phyloP scores from a whole-genome alignment of 1,140 invertebrate genomes.

The Idris sp. region DNA sequence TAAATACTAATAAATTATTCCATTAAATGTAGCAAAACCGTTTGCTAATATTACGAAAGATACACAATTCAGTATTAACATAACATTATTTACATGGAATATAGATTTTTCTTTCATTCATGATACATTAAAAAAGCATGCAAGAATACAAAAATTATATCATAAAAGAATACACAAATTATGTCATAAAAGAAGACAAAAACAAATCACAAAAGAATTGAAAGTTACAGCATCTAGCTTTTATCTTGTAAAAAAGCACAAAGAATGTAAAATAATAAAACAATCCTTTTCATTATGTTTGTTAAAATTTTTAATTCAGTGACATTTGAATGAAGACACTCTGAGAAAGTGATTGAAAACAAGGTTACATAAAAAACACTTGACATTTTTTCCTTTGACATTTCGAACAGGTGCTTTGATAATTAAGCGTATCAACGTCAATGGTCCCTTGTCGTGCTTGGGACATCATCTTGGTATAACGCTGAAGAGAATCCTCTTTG shows the following conservation, averaged over 20 bases:
- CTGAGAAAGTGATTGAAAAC: slow-evolving; percentile 13
- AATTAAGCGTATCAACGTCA: slow-evolving; percentile 57
- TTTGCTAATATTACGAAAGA: too few relatives aligned
- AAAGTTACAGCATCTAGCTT: too few relatives aligned
- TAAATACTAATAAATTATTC: slow-evolving; percentile 30
- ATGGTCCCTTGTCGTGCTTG: slow-evolving; percentile 37
- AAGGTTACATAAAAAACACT: slow-evolving; percentile 28
- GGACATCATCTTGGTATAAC: slow-evolving; percentile 47
- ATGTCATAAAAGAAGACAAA: too few relatives aligned
- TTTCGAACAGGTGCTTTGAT: slow-evolving; percentile 47
- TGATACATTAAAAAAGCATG: too few relatives aligned
- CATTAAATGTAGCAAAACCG: background rate
- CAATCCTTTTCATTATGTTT: slow-evolving; percentile 6
- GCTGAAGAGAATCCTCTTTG: slow-evolving; percentile 44
- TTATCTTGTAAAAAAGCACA: too few relatives aligned
- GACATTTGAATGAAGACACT: slow-evolving; percentile 27
- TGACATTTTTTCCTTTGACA: slow-evolving; percentile 63
- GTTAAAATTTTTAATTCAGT: slow-evolving; percentile 15
- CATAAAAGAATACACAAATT: too few relatives aligned
- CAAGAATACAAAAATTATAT: too few relatives aligned
- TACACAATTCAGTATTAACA: background rate
- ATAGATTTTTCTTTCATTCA: too few relatives aligned
- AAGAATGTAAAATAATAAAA: too few relatives aligned
- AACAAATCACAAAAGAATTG: too few relatives aligned
- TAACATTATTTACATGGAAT: background rate